Evolutionary conservation across 1,140 invertebrate species (phyloP).

Genomic region (Anoplolepis gracilipes): DNA sequence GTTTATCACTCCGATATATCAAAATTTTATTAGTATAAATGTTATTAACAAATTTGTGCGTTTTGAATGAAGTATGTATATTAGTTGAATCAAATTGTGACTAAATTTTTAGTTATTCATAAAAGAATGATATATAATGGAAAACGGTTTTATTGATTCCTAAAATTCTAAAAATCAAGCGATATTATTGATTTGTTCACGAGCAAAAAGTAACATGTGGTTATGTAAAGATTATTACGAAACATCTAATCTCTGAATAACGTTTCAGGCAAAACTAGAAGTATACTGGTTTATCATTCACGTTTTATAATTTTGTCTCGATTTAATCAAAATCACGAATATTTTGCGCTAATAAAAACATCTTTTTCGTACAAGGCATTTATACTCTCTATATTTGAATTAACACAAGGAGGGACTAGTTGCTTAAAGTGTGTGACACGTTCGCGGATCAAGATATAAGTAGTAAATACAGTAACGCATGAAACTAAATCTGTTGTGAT

Average conservation of each 20-base stretch:
- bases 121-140: not conserved
- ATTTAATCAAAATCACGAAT: slow-evolving; percentile 27
- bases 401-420: not conserved
- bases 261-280: slow-evolving; percentile 53
- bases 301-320: slow-evolving; percentile 19
- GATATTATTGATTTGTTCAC: not conserved
- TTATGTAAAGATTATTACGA: slow-evolving; percentile 75
- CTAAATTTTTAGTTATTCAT: not conserved
- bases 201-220: slow-evolving; percentile 50
- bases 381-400: not conserved
- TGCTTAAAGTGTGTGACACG: not conserved
- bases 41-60: not conserved
- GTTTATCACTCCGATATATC: not conserved
- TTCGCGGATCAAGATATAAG: not conserved
- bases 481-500: not conserved
- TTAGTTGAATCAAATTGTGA: not conserved
- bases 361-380: not conserved
- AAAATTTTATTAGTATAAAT: not conserved
- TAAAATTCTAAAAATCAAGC: slow-evolving; percentile 21
- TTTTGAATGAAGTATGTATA: not conserved
- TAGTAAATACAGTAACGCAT: not conserved
- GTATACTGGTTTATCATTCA: slow-evolving; percentile 33
- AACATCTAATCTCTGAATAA: slow-evolving; percentile 73
- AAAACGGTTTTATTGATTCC: not conserved
- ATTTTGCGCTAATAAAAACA: not conserved